Evolutionary conservation across 2,797 vertebrate genomes (phyloP).

Genomic region (Falco peregrinus): DNA sequence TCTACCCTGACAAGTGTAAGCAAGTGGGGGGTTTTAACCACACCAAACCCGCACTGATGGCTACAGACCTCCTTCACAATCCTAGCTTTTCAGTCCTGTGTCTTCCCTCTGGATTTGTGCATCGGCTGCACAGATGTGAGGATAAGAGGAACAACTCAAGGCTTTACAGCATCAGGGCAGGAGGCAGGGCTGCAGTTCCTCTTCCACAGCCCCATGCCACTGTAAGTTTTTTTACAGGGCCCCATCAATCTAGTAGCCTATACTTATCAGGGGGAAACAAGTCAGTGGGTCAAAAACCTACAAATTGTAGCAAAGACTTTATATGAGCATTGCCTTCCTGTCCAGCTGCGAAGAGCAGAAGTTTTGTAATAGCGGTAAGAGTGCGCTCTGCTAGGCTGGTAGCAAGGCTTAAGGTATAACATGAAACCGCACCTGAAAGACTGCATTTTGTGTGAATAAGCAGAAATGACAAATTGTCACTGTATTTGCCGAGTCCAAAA

Average conservation of each 20-base stretch:
- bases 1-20: too few relatives aligned
- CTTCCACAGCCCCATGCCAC: background rate
- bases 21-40: accelerated
- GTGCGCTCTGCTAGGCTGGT: accelerated
- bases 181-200: background rate
- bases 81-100: accelerated
- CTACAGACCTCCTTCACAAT: background rate
- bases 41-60: background rate
- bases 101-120: background rate
- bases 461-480: background rate
- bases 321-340: background rate
- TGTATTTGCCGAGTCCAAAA: background rate
- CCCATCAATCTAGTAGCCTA: too few relatives aligned
- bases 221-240: background rate
- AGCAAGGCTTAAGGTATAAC: background rate
- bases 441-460: background rate
- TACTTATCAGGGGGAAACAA: background rate
- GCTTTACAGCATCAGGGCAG: background rate
- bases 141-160: background rate
- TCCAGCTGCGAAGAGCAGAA: background rate
- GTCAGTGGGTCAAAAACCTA: background rate
- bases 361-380: accelerated
- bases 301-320: accelerated
- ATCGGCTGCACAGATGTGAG: background rate
- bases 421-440: background rate